Evolutionary conservation across 2,888 invertebrate genomes (phyloP).

Genomic region (Eupithecia vulgata): DNA sequence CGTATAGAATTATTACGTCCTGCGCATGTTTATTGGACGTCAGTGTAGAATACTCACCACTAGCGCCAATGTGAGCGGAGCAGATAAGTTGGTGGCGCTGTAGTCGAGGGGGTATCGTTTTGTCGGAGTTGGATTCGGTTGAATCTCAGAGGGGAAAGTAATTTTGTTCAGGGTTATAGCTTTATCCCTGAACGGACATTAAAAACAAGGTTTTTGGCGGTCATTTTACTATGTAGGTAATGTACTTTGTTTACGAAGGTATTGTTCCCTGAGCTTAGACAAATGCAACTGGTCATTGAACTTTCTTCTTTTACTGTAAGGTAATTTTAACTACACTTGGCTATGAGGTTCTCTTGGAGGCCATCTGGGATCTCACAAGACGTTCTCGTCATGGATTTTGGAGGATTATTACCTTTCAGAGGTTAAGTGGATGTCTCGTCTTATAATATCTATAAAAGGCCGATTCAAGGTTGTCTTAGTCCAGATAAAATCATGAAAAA

Average conservation of each 20-base stretch:
- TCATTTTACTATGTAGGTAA: conserved; percentile 49
- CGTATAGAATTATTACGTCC: background rate
- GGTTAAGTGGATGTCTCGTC: too few relatives aligned
- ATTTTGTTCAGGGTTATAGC: conserved; percentile 65
- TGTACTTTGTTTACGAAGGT: conserved; percentile 40
- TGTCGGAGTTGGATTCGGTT: conserved; percentile 54
- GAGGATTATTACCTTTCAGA: background rate
- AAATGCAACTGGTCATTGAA: background rate
- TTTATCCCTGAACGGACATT: conserved; percentile 61
- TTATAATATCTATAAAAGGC: too few relatives aligned
- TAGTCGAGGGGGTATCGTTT: conserved; percentile 63
- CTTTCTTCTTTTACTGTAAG: background rate
- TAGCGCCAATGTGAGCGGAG: background rate
- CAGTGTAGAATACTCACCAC: background rate
- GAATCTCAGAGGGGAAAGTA: conserved; percentile 65
- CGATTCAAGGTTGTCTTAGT: background rate
- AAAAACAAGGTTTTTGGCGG: conserved; percentile 59
- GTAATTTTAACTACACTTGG: too few relatives aligned
- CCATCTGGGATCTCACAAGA: background rate
- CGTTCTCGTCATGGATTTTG: background rate
- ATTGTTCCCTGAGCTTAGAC: background rate
- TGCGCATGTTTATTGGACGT: background rate
- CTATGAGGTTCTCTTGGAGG: too few relatives aligned
- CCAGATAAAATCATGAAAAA: background rate
- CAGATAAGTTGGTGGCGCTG: background rate